Evolutionary conservation across 64 coral and sea anemone species (phyloP).

Genomic region (Montipora foliosa): DNA sequence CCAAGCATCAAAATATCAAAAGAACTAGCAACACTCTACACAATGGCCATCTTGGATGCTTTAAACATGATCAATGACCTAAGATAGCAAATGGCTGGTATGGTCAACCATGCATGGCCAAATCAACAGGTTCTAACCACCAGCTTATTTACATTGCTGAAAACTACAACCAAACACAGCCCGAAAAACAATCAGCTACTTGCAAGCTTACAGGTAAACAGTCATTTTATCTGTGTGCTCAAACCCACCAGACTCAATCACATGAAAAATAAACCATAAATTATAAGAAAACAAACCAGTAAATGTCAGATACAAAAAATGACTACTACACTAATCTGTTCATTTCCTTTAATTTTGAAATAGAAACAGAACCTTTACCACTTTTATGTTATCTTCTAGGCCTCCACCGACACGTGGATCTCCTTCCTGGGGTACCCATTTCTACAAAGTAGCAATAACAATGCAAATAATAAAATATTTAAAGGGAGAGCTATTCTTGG

Average conservation of each 20-base stretch:
- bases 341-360: background rate
- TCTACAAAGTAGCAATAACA: constrained; percentile 15
- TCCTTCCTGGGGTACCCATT: constrained; percentile 29
- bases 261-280: background rate
- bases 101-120: constrained; percentile 25
- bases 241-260: background rate
- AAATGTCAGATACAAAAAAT: background rate
- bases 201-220: background rate
- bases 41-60: constrained; percentile 44
- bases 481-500: no score
- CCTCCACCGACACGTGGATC: background rate
- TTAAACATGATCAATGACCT: constrained; percentile 54
- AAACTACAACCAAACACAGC: background rate
- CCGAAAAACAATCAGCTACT: constrained; percentile 1
- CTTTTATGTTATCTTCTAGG: background rate
- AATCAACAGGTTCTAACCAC: constrained; percentile 28
- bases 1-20: constrained; percentile 8
- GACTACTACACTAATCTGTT: background rate
- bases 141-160: background rate
- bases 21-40: constrained; percentile 10
- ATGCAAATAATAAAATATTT: background rate
- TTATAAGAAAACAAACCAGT: background rate
- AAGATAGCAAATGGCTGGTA: constrained; percentile 34
- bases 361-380: background rate
- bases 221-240: background rate